Conservation (phyloP, 1,140 invertebrate genomes). For the Drosophila persimilis region DNA sequence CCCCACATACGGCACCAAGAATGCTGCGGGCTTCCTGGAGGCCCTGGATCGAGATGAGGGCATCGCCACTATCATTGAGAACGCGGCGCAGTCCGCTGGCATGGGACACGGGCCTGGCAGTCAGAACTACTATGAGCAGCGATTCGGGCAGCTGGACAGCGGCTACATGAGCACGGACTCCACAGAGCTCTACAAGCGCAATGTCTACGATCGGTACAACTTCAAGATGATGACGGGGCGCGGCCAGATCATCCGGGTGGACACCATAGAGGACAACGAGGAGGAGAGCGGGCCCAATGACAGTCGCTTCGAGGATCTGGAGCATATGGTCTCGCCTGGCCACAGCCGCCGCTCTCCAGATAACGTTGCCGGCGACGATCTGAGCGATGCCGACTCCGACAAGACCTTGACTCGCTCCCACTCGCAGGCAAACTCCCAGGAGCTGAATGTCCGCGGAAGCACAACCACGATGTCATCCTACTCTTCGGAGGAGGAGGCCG, state of each 20-base stretch:
- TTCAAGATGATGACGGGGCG: conserved; percentile 71
- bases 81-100: conserved; percentile 38
- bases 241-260: conserved; percentile 72
- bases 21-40: conserved; percentile 56
- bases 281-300: conserved; percentile 62
- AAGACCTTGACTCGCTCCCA: conserved; percentile 70
- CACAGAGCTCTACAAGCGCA: conserved; percentile 83
- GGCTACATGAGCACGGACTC: conserved; percentile 92
- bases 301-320: conserved; percentile 76
- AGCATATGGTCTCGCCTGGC: conserved; percentile 72
- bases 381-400: conserved; percentile 76
- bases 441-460: conserved; percentile 52
- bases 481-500: conserved; percentile 67
- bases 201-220: conserved; percentile 81
- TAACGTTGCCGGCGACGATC: conserved; percentile 35
- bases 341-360: conserved; percentile 23
- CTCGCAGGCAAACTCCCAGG: conserved; percentile 53
- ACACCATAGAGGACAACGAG: conserved; percentile 81
- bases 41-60: conserved; percentile 68
- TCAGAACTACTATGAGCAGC: conserved; percentile 77
- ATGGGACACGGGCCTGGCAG: conserved; percentile 42
- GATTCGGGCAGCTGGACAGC: conserved; percentile 84
- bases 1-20: conserved; percentile 69
- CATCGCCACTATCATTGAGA: conserved; percentile 80
- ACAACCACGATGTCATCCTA: conserved; percentile 56